These are phyloP conservation scores for Scomber scombrus DNA, from an alignment of 2,113 vertebrate species.

Conservation along the genomic window DNA sequence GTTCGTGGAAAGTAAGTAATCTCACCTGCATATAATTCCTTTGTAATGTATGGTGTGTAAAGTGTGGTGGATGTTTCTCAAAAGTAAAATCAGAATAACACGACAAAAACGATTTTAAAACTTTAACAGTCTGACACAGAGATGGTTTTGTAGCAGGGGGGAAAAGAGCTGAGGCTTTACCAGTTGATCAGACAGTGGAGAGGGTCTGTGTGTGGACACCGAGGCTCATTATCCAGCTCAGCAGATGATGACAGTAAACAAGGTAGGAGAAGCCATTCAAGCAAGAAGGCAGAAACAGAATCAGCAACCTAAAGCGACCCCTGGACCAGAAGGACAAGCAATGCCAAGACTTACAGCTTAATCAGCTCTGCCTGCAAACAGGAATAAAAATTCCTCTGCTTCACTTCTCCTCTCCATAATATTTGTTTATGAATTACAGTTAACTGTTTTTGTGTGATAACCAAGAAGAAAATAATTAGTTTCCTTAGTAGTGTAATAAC, in stretches of 20 bases:
- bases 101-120: too few relatives aligned
- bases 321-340: constrained; percentile 13
- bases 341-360: constrained; percentile 1
- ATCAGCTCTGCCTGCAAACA: not conserved
- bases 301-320: constrained; percentile 26
- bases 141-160: not conserved
- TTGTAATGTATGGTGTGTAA: too few relatives aligned
- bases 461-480: not conserved
- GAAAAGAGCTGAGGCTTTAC: constrained; percentile 1
- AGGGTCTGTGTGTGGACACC: constrained; percentile 25
- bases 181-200: constrained; percentile 22
- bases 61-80: too few relatives aligned
- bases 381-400: too few relatives aligned
- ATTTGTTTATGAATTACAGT: not conserved
- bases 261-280: constrained; percentile 25
- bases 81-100: too few relatives aligned
- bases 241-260: constrained; percentile 55
- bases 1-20: too few relatives aligned
- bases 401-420: not conserved
- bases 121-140: too few relatives aligned
- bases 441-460: not conserved
- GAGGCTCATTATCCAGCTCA: constrained; percentile 60
- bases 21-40: too few relatives aligned
- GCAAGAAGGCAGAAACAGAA: constrained; percentile 26
- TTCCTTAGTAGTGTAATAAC: not conserved